phyloP scores from a whole-genome alignment of 2,797 vertebrate genomes.

The Bovichtus variegatus region DNA sequence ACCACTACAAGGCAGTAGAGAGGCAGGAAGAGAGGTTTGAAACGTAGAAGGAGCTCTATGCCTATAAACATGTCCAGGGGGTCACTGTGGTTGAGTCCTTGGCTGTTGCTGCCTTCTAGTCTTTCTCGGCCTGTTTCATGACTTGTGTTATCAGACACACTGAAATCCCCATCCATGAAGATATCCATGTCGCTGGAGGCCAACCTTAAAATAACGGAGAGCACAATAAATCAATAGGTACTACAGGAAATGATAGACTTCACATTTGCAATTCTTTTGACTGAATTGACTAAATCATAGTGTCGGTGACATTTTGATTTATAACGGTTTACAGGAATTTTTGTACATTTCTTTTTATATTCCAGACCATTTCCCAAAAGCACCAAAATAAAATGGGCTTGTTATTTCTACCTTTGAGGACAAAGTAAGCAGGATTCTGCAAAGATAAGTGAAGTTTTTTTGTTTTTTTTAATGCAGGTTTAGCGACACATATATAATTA shows the following conservation, averaged over 20 bases:
- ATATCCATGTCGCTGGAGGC: conserved; percentile 67
- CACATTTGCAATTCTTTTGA: background rate
- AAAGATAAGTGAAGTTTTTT: too few relatives aligned
- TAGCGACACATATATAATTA: background rate
- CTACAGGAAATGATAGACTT: conserved; percentile 1
- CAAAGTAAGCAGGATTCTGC: background rate
- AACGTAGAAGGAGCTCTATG: conserved; percentile 83
- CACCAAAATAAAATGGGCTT: too few relatives aligned
- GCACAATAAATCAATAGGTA: background rate
- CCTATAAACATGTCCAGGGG: conserved; percentile 83
- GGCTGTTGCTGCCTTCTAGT: conserved; percentile 40
- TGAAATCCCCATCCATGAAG: conserved; percentile 63
- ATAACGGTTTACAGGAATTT: background rate
- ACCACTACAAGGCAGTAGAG: conserved; percentile 85
- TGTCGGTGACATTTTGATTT: background rate
- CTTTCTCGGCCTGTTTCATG: conserved; percentile 10
- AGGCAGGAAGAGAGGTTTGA: conserved; percentile 84
- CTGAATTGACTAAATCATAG: background rate
- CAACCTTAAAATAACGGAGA: conserved; percentile 24
- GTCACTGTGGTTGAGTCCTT: conserved; percentile 77
- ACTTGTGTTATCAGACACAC: conserved; percentile 55
- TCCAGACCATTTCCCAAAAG: background rate
- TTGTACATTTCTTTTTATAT: background rate
- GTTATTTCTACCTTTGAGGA: background rate
- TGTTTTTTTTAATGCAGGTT: too few relatives aligned